Conservation (phyloP, 2,888 invertebrate genomes). For the Cryptocheilus praepositus region DNA sequence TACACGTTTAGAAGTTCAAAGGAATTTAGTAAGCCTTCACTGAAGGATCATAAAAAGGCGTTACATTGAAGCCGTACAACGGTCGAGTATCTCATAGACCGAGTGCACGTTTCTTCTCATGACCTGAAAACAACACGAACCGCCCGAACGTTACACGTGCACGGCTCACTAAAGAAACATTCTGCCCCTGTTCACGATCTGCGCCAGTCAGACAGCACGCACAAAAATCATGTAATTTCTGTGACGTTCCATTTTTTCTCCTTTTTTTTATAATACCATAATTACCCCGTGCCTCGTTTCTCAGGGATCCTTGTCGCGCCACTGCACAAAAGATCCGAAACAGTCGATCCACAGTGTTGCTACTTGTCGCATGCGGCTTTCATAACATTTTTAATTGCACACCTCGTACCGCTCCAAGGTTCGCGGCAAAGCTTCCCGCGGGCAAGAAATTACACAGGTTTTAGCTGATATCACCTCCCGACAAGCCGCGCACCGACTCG, state of each 20-base stretch:
- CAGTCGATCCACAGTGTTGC: not conserved
- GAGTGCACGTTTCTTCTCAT: too few relatives aligned
- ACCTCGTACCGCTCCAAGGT: not conserved
- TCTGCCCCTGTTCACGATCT: too few relatives aligned
- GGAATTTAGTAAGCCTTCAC: too few relatives aligned
- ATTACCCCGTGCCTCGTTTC: not conserved
- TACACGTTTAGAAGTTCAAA: too few relatives aligned
- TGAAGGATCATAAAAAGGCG: not conserved
- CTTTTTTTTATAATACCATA: not conserved
- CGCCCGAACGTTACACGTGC: too few relatives aligned
- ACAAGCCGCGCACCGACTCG: slow-evolving; percentile 19
- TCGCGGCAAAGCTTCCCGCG: not conserved
- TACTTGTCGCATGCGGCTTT: not conserved
- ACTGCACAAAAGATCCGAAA: not conserved
- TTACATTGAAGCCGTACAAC: not conserved
- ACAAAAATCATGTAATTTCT: not conserved
- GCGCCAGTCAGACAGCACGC: too few relatives aligned
- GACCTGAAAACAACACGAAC: too few relatives aligned
- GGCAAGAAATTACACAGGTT: slow-evolving; percentile 14
- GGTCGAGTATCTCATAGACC: not conserved
- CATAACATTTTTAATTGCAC: slow-evolving; percentile 18
- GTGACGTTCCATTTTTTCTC: not conserved
- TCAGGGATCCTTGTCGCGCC: not conserved
- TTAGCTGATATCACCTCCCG: slow-evolving; percentile 22
- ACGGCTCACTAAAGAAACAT: too few relatives aligned